Evolutionary conservation across 53 echinoderm and acorn worm species (phyloP), one percentile per base, ranked within the genome.

Genomic region (Luidia sarsii): DNA sequence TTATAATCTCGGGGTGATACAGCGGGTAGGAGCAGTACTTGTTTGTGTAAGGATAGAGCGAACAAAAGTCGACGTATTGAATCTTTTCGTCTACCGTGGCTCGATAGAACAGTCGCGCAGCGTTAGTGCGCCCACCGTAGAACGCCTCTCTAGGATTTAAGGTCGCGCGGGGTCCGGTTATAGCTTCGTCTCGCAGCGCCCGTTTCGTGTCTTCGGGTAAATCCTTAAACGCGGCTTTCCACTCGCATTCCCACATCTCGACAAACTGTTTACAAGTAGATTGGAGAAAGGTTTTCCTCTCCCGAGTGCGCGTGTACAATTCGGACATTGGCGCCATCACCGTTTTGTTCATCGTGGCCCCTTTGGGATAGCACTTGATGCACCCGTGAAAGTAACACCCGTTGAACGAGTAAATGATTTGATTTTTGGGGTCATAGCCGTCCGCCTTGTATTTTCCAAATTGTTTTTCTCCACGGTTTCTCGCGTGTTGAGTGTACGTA

Each of bases 11-110:
- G 0, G 59, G 82, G 21, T 68, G 89, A 20, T 64, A 67, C 0
- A 83, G 3, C 15, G 87, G 87, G 38, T 90, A 87, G 5, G 72
- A 59, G 16, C 81, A 63, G n/a, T 94, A 93, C 41, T 90, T 87
- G 9, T 94, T 90, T 0, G 57, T 81, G 38, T 30, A 87, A 0
- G 87, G 94, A 10, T 93, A 90, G 1, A 93, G 19, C 0, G 90
- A 90, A 45, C 70, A 86, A 65, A 84, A 75, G 23, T 89, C 84
- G 1, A 88, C 61, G 67, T 92, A 89, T 20, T 57, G 52, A 33
- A 90, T 90, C 35, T 72, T 36, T 65, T 88, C 91, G 7, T 46
- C 57, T 33, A 61, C 30, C 22, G 48, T 36, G 0, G 31, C 15
- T n/a, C 31, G 28, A 18, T 67, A 31, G 48, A 67, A 82, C 4